Conservation (phyloP, 2,888 invertebrate genomes). For the Conops quadrifasciatus region DNA sequence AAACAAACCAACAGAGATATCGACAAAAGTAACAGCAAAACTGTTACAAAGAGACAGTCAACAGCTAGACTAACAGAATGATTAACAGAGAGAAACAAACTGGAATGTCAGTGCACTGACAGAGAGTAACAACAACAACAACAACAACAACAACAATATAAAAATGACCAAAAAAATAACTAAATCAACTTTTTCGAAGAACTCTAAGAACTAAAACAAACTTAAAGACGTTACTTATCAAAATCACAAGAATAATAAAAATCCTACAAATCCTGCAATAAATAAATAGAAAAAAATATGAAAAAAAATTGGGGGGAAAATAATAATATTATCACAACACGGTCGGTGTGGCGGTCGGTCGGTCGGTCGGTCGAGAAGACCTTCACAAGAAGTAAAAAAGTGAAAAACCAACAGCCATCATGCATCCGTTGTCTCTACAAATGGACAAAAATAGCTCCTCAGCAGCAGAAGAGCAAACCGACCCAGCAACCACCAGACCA, state of each 20-base stretch:
- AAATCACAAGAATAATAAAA: not conserved
- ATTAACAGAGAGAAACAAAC: not conserved
- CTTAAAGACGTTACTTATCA: not conserved
- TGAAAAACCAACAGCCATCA: not conserved
- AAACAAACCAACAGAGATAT: too few relatives aligned
- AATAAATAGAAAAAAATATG: constrained; percentile 1
- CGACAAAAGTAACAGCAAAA: too few relatives aligned
- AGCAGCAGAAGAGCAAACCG: not conserved
- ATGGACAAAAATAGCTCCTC: constrained; percentile 19
- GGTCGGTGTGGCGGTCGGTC: too few relatives aligned
- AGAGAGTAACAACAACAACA: too few relatives aligned
- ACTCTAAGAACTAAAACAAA: not conserved
- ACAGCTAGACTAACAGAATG: not conserved
- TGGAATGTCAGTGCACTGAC: not conserved
- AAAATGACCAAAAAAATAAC: not conserved
- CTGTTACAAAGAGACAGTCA: too few relatives aligned
- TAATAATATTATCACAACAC: not conserved
- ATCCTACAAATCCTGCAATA: not conserved
- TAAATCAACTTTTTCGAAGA: not conserved
- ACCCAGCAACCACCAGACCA: not conserved
- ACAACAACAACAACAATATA: not conserved
- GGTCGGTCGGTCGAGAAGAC: not conserved
- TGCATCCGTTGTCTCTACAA: not conserved
- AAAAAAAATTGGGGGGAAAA: not conserved
- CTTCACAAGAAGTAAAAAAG: constrained; percentile 21